Conservation (phyloP, 2,113 vertebrate species). For the Pangasianodon hypophthalmus region DNA sequence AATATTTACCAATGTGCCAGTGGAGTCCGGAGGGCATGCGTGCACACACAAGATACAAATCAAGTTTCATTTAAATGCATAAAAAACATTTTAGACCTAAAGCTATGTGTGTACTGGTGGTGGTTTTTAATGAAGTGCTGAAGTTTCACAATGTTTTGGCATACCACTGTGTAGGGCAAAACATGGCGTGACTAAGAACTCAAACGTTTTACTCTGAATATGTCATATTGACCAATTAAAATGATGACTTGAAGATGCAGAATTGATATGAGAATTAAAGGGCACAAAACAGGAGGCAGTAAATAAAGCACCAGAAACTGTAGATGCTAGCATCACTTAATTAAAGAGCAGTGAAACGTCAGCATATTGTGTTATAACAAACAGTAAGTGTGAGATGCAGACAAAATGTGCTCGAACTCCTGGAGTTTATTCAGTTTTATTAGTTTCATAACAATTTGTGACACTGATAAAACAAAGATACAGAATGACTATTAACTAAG, state of each 20-base stretch:
- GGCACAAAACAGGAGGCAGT: neutral
- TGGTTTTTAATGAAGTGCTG: neutral
- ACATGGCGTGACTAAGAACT: neutral
- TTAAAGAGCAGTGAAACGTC: neutral
- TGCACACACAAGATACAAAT: neutral
- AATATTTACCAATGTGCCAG: constrained; percentile 19
- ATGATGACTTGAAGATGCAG: neutral
- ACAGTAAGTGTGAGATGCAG: neutral
- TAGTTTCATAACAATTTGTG: neutral
- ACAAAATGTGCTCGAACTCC: neutral
- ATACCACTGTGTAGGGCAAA: neutral
- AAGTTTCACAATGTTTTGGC: neutral
- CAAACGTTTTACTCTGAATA: neutral
- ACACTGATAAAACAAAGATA: neutral
- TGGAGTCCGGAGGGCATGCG: neutral
- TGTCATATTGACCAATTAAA: constrained; percentile 7
- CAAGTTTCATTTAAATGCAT: neutral
- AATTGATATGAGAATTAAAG: constrained; percentile 14
- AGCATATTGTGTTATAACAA: neutral
- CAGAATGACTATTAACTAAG: neutral
- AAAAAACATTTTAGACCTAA: neutral
- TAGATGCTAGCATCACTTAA: neutral
- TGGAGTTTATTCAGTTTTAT: neutral
- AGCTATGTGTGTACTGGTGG: neutral
- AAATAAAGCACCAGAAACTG: neutral